Evolutionary conservation across 1,140 invertebrate genomes (phyloP), one percentile per base, ranked within the genome.

Genomic region (Zaprionus taronus): DNA sequence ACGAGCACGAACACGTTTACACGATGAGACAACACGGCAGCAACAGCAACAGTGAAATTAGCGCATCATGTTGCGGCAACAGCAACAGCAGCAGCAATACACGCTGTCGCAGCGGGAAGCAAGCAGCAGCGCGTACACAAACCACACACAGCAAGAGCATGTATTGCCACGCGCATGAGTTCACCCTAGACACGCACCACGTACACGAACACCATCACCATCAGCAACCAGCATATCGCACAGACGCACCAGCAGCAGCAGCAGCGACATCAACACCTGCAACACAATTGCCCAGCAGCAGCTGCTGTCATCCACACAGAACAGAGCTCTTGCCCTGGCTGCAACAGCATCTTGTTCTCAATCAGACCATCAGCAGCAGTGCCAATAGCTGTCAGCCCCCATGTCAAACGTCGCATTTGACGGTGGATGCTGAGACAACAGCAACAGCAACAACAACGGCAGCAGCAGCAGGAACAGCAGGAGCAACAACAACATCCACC

Each of bases 271-370:
- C 65, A 36, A 51, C 67, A 62, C 24, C 36, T 17, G 55, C 55
- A 75, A 31, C 61, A 17, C 47, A 20, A 17, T 12, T 24, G 63
- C 41, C 7, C 41, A 47, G 41, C 41, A 17, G 24, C 22, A 71
- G 28, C 34, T 86, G 85, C 69, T 90, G 72, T 15, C 85, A 90
- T 63, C 57, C 75, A 24, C 67, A 67, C 75, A 75, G 84, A 91
- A 92, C 91, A 41, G 85, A 92, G 22, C 89, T 86, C 87, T 92
- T 92, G 91, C 91, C 91, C 28, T 91, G 91, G 87, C 47, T 87
- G 91, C 91, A 92, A 92, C 91, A 92, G 91, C 91, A 91, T 82
- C 81, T 92, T 11, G 89, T 92, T 92, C 84, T 92, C 60, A 91
- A 91, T 56, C 91, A 92, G 74, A 91, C 85, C 49, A 73, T 92